Percentiles rank a stretch among this genome's conserved stretches.
Evolutionary conservation across 2,113 vertebrate species (phyloP).

Genomic region (Charadrius vociferus): DNA sequence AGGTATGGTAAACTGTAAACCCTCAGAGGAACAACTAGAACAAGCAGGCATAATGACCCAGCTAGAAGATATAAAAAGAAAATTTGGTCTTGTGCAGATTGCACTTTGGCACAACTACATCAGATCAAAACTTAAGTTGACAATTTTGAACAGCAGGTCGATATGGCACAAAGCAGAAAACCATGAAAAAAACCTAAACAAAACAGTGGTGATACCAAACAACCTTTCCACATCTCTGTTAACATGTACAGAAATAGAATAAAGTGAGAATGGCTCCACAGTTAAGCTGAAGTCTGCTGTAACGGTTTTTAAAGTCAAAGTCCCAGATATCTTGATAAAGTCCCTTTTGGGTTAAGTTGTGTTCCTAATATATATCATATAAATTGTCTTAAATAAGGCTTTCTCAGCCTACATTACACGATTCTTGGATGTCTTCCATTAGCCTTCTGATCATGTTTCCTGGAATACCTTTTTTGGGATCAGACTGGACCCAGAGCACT

Average conservation of each 20-base stretch:
- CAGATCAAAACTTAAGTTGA: constrained; percentile 9
- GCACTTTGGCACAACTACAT: constrained; percentile 23
- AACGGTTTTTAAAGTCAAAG: constrained; percentile 41
- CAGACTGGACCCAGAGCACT: not conserved
- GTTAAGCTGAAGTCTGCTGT: constrained; percentile 30
- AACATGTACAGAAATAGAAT: constrained; percentile 64
- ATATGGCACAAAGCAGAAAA: constrained; percentile 26
- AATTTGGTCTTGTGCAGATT: constrained; percentile 12
- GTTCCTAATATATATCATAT: not conserved
- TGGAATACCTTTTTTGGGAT: not conserved
- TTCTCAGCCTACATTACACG: not conserved
- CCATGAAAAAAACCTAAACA: constrained; percentile 25
- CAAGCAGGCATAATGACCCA: constrained; percentile 17
- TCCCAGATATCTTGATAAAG: constrained; percentile 28
- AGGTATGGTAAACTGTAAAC: not conserved
- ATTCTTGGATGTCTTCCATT: not conserved
- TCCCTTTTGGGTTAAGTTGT: not conserved
- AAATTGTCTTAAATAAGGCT: constrained; percentile 4
- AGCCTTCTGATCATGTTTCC: not conserved
- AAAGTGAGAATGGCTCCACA: constrained; percentile 56
- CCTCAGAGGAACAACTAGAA: constrained; percentile 5
- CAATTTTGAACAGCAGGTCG: constrained; percentile 55
- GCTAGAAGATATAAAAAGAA: constrained; percentile 47
- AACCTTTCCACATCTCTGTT: constrained; percentile 61
- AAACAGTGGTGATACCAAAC: constrained; percentile 47